Evolutionary conservation across 2,888 invertebrate genomes (phyloP).

Genomic region (Brassicogethes aeneus): DNA sequence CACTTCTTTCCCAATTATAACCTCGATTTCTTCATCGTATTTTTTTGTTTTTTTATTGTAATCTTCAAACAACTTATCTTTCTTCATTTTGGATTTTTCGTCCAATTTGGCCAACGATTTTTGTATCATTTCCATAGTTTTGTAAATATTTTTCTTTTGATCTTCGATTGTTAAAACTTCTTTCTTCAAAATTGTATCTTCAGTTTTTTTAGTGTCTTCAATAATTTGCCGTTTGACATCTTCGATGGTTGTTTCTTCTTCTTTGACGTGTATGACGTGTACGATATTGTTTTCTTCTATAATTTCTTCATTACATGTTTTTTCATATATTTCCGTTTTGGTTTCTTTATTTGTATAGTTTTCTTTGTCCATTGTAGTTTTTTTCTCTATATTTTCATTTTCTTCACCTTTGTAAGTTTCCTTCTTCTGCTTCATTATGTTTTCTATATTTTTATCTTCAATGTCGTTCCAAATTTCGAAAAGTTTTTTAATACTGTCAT

Average conservation of each 20-base stretch:
- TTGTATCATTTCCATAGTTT: not conserved
- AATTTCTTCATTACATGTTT: not conserved
- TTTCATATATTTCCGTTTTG: not conserved
- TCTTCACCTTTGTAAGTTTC: no score
- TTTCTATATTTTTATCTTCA: no score
- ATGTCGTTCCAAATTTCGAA: no score
- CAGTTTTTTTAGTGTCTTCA: conserved; percentile 1
- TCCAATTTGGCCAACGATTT: not conserved
- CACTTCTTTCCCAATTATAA: conserved; percentile 24
- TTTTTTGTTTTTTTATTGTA: conserved; percentile 4
- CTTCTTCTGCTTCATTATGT: no score
- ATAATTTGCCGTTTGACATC: not conserved
- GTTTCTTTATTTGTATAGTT: conserved; percentile 10
- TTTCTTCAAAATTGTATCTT: conserved; percentile 2
- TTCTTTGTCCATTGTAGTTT: conserved; percentile 7
- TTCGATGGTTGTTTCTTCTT: conserved; percentile 5
- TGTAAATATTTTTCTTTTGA: conserved; percentile 1
- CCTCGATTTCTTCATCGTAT: conserved; percentile 8
- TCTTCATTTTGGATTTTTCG: not conserved
- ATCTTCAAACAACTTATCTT: conserved; percentile 1
- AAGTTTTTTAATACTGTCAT: no score
- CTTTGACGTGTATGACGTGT: not conserved
- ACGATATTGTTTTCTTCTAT: conserved; percentile 5
- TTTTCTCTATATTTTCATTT: not conserved
- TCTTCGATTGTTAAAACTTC: conserved; percentile 1